phyloP scores from a whole-genome alignment of 2,888 invertebrate genomes.

The Mimachlamys varia region DNA sequence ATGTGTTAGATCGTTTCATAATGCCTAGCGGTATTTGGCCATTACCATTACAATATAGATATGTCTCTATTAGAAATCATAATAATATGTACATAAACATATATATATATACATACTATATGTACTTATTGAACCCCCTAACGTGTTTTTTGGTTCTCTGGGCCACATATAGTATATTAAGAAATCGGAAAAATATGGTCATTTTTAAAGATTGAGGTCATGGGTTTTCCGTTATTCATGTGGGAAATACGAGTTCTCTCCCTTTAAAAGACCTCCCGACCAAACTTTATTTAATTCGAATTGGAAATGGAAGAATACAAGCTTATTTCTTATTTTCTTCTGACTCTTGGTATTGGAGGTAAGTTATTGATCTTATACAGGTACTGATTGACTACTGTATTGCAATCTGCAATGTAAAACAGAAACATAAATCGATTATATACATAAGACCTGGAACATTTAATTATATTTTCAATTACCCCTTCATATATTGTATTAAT shows the following conservation, averaged over 20 bases:
- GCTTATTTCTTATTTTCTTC: background rate
- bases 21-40: too few relatives aligned
- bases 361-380: background rate
- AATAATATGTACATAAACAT: too few relatives aligned
- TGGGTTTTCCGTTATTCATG: background rate
- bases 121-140: background rate
- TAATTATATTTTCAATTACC: too few relatives aligned
- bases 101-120: background rate
- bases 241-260: slow-evolving; percentile 27
- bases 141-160: background rate
- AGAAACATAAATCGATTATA: too few relatives aligned
- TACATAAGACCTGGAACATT: too few relatives aligned
- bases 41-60: too few relatives aligned
- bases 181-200: background rate
- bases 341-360: background rate
- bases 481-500: too few relatives aligned
- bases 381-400: too few relatives aligned
- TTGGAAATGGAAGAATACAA: background rate
- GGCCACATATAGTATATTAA: background rate
- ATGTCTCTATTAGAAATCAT: too few relatives aligned
- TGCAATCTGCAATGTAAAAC: too few relatives aligned
- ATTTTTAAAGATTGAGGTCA: background rate
- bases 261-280: background rate
- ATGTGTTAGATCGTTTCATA: too few relatives aligned
- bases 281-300: background rate